Evolutionary conservation across 2,888 invertebrate species (phyloP).

Genomic region (Polyommatus iphigenia): DNA sequence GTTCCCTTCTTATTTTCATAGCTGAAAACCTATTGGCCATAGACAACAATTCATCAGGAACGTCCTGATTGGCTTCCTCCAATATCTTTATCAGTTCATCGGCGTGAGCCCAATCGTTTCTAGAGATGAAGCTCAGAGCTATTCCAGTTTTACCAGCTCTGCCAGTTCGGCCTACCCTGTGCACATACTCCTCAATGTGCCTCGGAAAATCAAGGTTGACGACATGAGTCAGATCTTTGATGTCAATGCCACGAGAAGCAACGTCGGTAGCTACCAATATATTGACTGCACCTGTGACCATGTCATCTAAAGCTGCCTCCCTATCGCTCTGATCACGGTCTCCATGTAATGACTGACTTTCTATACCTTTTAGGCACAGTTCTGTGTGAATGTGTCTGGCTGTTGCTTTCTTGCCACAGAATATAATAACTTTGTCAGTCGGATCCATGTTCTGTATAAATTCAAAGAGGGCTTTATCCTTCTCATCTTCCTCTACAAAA

Average conservation of each 20-base stretch:
- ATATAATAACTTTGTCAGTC: conserved; percentile 93
- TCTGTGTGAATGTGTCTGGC: conserved; percentile 93
- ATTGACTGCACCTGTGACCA: conserved; percentile 87
- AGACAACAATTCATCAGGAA: conserved; percentile 86
- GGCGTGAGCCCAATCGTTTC: conserved; percentile 91
- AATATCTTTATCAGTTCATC: conserved; percentile 90
- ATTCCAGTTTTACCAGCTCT: conserved; percentile 93
- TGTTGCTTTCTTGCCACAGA: conserved; percentile 91
- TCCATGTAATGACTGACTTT: conserved; percentile 92
- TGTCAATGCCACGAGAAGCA: conserved; percentile 96
- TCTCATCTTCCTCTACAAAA: conserved; percentile 85
- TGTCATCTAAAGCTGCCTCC: conserved; percentile 91
- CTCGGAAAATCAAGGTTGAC: conserved; percentile 96
- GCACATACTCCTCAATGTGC: conserved; percentile 97
- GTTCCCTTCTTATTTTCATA: conserved; percentile 82
- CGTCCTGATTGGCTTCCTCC: conserved; percentile 91
- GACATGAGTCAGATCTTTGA: conserved; percentile 93
- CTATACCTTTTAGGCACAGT: conserved; percentile 83
- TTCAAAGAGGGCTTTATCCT: conserved; percentile 83
- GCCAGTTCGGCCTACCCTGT: conserved; percentile 97
- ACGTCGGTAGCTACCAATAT: conserved; percentile 97
- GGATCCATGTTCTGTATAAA: conserved; percentile 86
- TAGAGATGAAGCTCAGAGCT: conserved; percentile 90
- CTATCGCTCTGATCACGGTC: conserved; percentile 90
- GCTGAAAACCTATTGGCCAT: conserved; percentile 88